Conservation (phyloP, 1,140 invertebrate species). For the Drosophila bipectinata region DNA sequence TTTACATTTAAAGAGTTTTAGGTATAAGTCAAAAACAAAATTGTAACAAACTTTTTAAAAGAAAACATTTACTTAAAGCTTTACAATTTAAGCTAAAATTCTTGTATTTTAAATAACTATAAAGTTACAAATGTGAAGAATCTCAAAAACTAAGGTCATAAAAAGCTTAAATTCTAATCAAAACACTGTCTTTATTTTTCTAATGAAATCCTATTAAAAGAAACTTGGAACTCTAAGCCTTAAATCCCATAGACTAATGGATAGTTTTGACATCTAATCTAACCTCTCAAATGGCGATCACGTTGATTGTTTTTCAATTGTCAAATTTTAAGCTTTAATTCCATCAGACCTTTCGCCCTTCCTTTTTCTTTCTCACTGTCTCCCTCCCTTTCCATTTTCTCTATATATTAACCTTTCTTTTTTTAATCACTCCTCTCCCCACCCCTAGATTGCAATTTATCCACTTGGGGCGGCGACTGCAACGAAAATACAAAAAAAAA, state of each 20-base stretch:
- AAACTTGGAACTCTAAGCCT: background rate
- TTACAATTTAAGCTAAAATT: background rate
- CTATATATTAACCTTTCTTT: background rate
- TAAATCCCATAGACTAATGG: background rate
- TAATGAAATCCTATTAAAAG: background rate
- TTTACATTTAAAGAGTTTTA: background rate
- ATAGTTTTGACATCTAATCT: slow-evolving; percentile 2
- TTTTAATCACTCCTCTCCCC: background rate
- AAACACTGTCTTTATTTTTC: background rate
- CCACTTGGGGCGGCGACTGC: slow-evolving; percentile 29
- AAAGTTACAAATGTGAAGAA: background rate
- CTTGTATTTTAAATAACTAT: background rate
- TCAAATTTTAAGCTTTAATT: slow-evolving; percentile 50
- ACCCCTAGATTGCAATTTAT: slow-evolving; percentile 9
- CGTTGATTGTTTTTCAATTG: slow-evolving; percentile 47
- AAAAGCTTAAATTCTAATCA: background rate
- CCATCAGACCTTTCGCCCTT: slow-evolving; percentile 4
- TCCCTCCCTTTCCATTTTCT: background rate
- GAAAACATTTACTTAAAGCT: background rate
- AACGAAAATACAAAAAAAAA: slow-evolving; percentile 29
- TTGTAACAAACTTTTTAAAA: background rate
- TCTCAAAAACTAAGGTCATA: too few species aligned
- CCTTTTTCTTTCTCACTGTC: background rate
- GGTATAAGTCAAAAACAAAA: background rate
- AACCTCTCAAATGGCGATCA: slow-evolving; percentile 18